A percentile compares a stretch with the other conserved stretches of the same genome.
Conservation (phyloP, 2,113 vertebrate species). For the Mirza zaza region DNA sequence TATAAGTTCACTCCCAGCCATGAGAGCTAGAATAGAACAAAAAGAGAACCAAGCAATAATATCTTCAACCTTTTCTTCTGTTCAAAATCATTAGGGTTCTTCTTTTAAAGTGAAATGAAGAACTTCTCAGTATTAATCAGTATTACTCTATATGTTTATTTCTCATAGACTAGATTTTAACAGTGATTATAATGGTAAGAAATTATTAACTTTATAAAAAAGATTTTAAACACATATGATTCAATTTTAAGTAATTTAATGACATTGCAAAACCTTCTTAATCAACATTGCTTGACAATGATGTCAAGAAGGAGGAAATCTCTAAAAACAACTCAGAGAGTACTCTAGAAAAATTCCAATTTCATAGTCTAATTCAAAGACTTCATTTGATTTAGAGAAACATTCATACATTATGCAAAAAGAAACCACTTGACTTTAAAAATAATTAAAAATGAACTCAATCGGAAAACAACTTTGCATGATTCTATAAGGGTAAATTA, state of each 20-base stretch:
- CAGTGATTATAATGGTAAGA: conserved; percentile 7
- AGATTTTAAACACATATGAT: neutral
- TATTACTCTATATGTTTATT: neutral
- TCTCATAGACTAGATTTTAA: neutral
- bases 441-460: conserved; percentile 82
- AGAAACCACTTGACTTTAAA: conserved; percentile 75
- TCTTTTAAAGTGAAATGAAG: conserved; percentile 44
- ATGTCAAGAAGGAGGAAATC: conserved; percentile 10
- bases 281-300: neutral
- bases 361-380: conserved; percentile 59
- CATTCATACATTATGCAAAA: conserved; percentile 67
- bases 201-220: neutral
- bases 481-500: conserved; percentile 78
- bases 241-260: conserved; percentile 25
- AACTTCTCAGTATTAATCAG: conserved; percentile 53
- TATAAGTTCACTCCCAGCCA: conserved; percentile 88
- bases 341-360: conserved; percentile 50
- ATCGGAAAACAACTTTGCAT: conserved; percentile 71
- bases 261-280: conserved; percentile 11
- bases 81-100: conserved; percentile 24
- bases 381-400: conserved; percentile 66
- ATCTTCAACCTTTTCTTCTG: neutral
- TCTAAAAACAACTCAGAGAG: conserved; percentile 62
- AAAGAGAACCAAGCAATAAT: conserved; percentile 59
- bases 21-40: conserved; percentile 77